phyloP scores from a whole-genome alignment of 2,113 vertebrate species.

The Oreotrochilus melanogaster region DNA sequence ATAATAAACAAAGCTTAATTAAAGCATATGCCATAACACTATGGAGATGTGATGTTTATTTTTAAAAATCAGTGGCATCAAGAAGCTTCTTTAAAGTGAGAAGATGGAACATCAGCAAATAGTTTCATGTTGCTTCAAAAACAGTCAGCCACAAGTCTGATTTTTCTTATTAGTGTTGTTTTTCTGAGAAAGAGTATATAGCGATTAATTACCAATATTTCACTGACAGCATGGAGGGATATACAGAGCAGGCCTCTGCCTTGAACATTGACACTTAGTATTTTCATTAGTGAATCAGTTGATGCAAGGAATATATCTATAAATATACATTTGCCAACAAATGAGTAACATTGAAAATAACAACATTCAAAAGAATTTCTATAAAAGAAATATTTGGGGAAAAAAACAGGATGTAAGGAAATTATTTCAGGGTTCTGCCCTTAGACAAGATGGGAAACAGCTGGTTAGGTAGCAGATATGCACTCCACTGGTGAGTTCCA shows the following conservation, averaged over 20 bases:
- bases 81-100: not conserved
- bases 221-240: not conserved
- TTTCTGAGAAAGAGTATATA: not conserved
- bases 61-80: not conserved
- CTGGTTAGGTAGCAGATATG: not conserved
- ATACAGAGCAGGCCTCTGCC: not conserved
- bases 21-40: not conserved
- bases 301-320: not conserved
- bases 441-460: not conserved
- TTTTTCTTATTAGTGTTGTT: not conserved
- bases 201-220: not conserved
- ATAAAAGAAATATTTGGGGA: not conserved
- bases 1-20: not conserved
- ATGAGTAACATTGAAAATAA: not conserved
- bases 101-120: not conserved
- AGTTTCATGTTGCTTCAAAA: not conserved
- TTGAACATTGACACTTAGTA: not conserved
- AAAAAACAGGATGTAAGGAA: not conserved
- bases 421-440: not conserved
- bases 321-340: not conserved
- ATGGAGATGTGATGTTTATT: not conserved
- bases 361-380: not conserved
- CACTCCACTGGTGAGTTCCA: not conserved
- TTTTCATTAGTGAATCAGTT: not conserved
- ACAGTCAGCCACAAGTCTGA: not conserved